Conservation (phyloP, 1,140 invertebrate genomes). For the Agrypnia vestita region DNA sequence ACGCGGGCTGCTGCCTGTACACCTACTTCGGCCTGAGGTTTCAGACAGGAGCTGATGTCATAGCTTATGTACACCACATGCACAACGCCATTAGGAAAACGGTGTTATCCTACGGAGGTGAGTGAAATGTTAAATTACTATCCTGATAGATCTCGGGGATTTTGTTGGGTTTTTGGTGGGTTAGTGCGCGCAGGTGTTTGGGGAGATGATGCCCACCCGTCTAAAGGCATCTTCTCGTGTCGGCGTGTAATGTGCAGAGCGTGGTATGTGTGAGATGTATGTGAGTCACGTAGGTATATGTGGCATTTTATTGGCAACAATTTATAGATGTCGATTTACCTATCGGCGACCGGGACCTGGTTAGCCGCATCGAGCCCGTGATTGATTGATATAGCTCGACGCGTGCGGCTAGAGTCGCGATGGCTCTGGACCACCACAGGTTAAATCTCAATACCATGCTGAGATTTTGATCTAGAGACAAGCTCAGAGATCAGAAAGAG, state of each 20-base stretch:
- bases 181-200: neutral
- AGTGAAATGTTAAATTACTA: conserved; percentile 1
- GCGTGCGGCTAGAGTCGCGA: no score
- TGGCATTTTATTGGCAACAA: neutral
- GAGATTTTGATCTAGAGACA: no score
- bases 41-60: conserved; percentile 80
- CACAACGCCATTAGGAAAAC: conserved; percentile 91
- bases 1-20: conserved; percentile 84
- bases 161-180: neutral
- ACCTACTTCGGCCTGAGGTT: conserved; percentile 85
- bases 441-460: no score
- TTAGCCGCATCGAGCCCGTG: no score
- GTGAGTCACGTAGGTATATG: neutral
- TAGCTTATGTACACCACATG: conserved; percentile 83
- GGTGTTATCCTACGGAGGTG: conserved; percentile 89
- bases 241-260: neutral
- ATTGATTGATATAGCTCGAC: no score
- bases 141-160: neutral
- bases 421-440: no score
- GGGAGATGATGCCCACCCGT: no score
- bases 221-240: no score
- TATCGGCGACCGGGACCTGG: no score
- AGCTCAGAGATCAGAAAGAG: no score
- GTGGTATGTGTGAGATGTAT: neutral
- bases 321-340: neutral